These are phyloP conservation scores for Pristionchus arcanus DNA, from an alignment of 2,888 invertebrate genomes.

Conservation along the genomic window DNA sequence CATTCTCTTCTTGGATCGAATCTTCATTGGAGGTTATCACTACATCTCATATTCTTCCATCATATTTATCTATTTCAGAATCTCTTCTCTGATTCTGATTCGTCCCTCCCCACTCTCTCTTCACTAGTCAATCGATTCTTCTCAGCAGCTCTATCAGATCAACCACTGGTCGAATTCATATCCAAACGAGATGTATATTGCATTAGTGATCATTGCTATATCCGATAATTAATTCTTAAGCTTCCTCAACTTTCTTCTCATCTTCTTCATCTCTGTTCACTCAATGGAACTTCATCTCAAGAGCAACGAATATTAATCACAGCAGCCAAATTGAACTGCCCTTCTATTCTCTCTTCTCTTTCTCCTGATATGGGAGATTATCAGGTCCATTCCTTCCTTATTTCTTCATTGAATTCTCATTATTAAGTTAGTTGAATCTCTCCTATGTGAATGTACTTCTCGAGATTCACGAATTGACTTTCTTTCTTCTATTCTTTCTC, in stretches of 20 bases:
- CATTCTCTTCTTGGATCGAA: conserved; percentile 51
- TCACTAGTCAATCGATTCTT: conserved; percentile 53
- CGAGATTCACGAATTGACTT: conserved; percentile 60
- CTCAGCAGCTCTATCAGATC: conserved; percentile 33
- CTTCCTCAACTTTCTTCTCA: conserved; percentile 58
- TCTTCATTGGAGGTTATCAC: conserved; percentile 25
- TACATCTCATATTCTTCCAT: neutral
- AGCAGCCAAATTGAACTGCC: conserved; percentile 52
- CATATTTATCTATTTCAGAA: neutral
- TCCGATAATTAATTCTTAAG: conserved; percentile 55
- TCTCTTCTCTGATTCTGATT: conserved; percentile 38
- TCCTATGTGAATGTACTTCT: conserved; percentile 59
- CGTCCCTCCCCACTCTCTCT: neutral
- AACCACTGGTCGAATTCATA: conserved; percentile 31
- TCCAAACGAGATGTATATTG: conserved; percentile 16
- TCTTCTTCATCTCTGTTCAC: conserved; percentile 44
- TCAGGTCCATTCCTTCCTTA: neutral
- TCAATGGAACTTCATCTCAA: conserved; percentile 19
- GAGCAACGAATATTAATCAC: conserved; percentile 39
- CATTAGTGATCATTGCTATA: neutral
- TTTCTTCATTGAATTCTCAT: neutral
- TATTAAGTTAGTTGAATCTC: conserved; percentile 57
- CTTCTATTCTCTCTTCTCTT: conserved; percentile 46
- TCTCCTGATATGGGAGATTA: conserved; percentile 44
- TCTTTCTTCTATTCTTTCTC: conserved; percentile 61